These are phyloP conservation scores for Aphaenogaster rudis DNA, from an alignment of 1,140 invertebrate genomes.

Conservation along the genomic window DNA sequence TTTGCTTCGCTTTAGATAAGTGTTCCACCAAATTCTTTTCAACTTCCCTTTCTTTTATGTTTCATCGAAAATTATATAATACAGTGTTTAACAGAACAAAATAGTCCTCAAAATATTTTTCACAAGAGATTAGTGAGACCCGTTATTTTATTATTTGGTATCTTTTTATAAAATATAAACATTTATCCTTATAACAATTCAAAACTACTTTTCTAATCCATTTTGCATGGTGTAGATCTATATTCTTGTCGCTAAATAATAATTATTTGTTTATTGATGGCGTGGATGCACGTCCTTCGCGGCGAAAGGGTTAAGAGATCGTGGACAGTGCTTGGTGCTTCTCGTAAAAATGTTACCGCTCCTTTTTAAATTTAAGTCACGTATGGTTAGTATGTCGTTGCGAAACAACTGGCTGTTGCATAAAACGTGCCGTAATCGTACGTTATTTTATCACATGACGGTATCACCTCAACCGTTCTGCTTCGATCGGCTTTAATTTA, in stretches of 20 bases:
- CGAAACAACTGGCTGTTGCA: slow-evolving; percentile 62
- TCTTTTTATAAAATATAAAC: not conserved
- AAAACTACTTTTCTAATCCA: not conserved
- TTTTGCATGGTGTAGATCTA: not conserved
- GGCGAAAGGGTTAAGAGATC: slow-evolving; percentile 30
- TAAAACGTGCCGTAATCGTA: slow-evolving; percentile 31
- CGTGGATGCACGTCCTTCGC: not conserved
- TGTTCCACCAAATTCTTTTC: not conserved
- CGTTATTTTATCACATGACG: slow-evolving; percentile 46
- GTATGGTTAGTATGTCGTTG: slow-evolving; percentile 44
- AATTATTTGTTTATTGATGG: not conserved
- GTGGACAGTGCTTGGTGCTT: not conserved
- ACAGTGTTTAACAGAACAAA: not conserved
- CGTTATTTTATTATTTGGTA: not conserved
- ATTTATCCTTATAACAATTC: not conserved
- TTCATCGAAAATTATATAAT: not conserved
- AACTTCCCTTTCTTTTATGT: not conserved
- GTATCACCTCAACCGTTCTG: slow-evolving; percentile 38
- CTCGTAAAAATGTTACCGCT: slow-evolving; percentile 54
- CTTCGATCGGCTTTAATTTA: slow-evolving; percentile 27
- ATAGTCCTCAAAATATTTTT: not conserved
- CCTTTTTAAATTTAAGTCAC: slow-evolving; percentile 60
- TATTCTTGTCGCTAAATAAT: not conserved
- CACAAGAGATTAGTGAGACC: not conserved
- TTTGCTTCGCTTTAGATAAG: not conserved